Evolutionary conservation across 2,797 vertebrate species (phyloP).

Genomic region (Neoniphon sammara): DNA sequence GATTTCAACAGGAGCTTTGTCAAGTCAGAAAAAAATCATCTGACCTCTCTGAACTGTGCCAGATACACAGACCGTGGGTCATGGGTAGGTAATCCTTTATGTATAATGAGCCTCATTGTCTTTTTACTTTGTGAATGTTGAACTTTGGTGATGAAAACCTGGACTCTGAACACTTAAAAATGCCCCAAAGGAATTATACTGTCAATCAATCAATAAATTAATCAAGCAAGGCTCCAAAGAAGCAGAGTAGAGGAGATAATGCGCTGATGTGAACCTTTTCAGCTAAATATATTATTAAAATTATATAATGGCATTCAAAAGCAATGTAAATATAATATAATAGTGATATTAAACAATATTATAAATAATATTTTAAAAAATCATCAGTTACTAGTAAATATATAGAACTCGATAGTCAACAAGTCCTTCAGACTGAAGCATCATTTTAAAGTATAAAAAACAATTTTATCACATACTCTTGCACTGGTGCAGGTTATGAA

Average conservation of each 20-base stretch:
- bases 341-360: too few relatives aligned
- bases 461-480: neutral
- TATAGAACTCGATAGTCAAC: too few relatives aligned
- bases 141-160: neutral
- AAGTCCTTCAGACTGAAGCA: neutral
- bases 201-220: too few relatives aligned
- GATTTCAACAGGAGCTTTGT: constrained; percentile 13
- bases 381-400: too few relatives aligned
- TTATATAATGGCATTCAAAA: too few relatives aligned
- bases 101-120: neutral
- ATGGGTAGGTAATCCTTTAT: constrained; percentile 66
- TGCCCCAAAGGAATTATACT: too few relatives aligned
- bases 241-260: too few relatives aligned
- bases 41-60: constrained; percentile 20
- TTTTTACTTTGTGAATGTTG: neutral
- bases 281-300: too few relatives aligned
- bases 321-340: too few relatives aligned
- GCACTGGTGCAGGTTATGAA: neutral
- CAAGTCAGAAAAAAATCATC: constrained; percentile 4
- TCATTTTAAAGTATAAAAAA: neutral
- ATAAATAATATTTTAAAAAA: too few relatives aligned
- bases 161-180: neutral
- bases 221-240: too few relatives aligned
- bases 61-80: constrained; percentile 25
- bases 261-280: too few relatives aligned